Percentiles rank a stretch among this genome's conserved stretches.
phyloP scores from a whole-genome alignment of 2,113 vertebrate genomes.

The Indicator maculatus region DNA sequence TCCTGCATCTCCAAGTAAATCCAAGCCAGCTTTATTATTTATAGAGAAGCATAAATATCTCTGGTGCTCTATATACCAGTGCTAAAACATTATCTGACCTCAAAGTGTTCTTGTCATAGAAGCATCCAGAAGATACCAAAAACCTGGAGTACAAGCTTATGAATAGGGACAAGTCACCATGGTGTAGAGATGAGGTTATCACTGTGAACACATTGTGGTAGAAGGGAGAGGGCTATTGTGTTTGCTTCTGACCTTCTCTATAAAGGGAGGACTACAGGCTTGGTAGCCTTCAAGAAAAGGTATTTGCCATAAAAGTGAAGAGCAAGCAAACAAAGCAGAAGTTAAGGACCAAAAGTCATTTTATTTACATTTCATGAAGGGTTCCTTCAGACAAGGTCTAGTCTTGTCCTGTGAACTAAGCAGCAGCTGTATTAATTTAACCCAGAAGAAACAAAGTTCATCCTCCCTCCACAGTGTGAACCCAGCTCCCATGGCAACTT shows the following conservation, averaged over 20 bases:
- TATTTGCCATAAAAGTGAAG: not conserved
- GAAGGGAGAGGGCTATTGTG: not conserved
- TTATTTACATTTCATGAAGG: not conserved
- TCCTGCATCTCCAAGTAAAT: not conserved
- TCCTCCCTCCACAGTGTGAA: not conserved
- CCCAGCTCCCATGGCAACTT: not conserved
- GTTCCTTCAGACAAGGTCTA: not conserved
- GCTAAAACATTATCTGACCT: not conserved
- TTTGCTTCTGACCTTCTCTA: not conserved
- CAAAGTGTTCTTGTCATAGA: not conserved
- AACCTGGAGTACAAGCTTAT: not conserved
- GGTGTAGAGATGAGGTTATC: not conserved
- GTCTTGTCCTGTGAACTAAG: not conserved
- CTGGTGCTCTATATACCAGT: not conserved
- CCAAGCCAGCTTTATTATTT: slow-evolving; percentile 5
- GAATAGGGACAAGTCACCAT: not conserved
- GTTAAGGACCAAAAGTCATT: not conserved
- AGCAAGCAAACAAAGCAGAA: not conserved
- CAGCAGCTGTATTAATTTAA: not conserved
- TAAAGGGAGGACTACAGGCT: not conserved
- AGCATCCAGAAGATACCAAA: not conserved
- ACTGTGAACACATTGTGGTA: not conserved
- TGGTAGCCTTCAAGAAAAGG: not conserved
- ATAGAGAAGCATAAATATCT: not conserved
- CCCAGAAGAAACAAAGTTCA: not conserved